Percentiles rank a stretch among this genome's conserved stretches.
Conservation (phyloP, 2,113 vertebrate species). For the Lathamus discolor region DNA sequence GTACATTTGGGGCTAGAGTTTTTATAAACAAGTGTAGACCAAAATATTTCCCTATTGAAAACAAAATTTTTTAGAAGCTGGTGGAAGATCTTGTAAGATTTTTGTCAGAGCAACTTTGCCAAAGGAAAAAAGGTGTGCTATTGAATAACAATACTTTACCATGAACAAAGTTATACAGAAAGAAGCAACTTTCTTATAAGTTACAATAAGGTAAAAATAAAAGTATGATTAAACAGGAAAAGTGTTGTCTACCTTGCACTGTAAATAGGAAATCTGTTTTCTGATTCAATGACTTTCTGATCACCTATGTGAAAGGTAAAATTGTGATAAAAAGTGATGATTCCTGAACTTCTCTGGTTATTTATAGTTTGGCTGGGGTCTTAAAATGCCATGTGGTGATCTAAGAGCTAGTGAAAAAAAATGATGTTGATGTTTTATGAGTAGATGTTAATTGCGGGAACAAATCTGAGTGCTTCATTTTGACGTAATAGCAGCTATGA, state of each 20-base stretch:
- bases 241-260: neutral
- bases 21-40: neutral
- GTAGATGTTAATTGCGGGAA: constrained; percentile 9
- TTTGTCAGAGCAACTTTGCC: neutral
- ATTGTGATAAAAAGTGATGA: neutral
- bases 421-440: neutral
- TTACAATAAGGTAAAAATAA: neutral
- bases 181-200: neutral
- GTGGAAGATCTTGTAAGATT: neutral
- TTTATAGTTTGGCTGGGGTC: neutral
- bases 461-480: neutral
- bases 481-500: neutral
- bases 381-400: neutral
- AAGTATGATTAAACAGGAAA: neutral
- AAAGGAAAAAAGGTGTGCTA: neutral
- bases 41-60: neutral
- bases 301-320: neutral
- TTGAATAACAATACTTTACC: neutral
- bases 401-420: neutral
- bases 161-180: neutral
- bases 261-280: neutral
- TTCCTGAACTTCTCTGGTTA: neutral
- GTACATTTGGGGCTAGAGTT: neutral
- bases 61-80: neutral
- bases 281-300: neutral